phyloP scores from a whole-genome alignment of 2,888 invertebrate genomes.

The Micropterix aruncella region DNA sequence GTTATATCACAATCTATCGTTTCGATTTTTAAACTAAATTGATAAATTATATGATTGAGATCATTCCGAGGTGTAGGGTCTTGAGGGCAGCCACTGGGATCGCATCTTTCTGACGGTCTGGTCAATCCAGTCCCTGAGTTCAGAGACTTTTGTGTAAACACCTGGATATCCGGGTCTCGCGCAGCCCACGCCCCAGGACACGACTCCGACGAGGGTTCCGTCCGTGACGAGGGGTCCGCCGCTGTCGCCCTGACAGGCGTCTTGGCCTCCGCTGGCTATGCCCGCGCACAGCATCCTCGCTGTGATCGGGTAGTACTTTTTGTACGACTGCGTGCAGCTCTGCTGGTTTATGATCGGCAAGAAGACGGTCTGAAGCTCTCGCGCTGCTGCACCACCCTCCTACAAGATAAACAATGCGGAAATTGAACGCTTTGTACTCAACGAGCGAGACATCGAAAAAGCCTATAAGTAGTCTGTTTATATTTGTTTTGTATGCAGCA shows the following conservation, averaged over 20 bases:
- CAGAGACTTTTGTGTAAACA: slow-evolving; percentile 31
- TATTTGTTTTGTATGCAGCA: too few species aligned
- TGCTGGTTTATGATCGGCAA: slow-evolving; percentile 36
- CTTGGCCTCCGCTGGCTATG: slow-evolving; percentile 30
- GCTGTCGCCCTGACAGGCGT: slow-evolving; percentile 32
- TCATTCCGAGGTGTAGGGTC: too few species aligned
- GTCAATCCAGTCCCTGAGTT: slow-evolving; percentile 27
- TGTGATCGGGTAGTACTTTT: slow-evolving; percentile 28
- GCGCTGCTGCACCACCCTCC: too few species aligned
- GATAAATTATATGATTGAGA: too few species aligned
- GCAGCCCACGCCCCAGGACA: slow-evolving; percentile 34
- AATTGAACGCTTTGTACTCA: too few species aligned
- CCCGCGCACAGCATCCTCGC: slow-evolving; percentile 48
- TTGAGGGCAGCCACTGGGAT: too few species aligned
- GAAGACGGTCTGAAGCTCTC: slow-evolving; percentile 36
- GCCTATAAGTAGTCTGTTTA: too few species aligned
- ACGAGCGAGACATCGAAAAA: too few species aligned
- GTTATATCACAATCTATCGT: too few species aligned
- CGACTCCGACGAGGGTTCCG: slow-evolving; percentile 32
- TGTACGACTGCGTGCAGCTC: slow-evolving; percentile 33
- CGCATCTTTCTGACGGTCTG: slow-evolving; percentile 18
- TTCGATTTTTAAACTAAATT: too few species aligned
- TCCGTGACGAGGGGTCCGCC: slow-evolving; percentile 30
- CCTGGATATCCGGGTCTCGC: slow-evolving; percentile 32
- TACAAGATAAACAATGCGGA: too few species aligned